Percentiles rank a stretch among this genome's conserved stretches.
Conservation (phyloP, 2,888 invertebrate species). For the Pterostichus niger region DNA sequence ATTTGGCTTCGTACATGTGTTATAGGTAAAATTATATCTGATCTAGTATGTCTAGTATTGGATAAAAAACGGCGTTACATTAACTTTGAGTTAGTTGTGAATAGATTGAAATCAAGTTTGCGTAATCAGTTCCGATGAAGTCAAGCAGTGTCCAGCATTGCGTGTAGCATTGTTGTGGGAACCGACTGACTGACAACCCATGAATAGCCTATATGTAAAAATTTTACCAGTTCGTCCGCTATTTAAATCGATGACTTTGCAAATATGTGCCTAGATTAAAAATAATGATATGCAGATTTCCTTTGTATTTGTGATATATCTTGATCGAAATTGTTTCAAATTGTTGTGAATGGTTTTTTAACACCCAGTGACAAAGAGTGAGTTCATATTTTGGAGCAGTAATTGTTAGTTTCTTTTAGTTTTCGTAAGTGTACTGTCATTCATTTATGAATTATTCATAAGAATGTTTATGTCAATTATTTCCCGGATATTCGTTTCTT, state of each 20-base stretch:
- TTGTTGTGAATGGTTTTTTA: conserved; percentile 29
- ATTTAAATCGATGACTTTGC: conserved; percentile 61
- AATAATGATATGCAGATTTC: conserved; percentile 60
- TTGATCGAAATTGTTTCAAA: conserved; percentile 22
- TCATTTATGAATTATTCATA: conserved; percentile 2
- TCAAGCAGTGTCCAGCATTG: conserved; percentile 36
- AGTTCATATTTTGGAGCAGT: neutral
- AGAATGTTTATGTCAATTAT: neutral
- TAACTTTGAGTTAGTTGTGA: no score
- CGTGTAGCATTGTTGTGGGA: conserved; percentile 45
- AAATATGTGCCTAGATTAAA: conserved; percentile 58
- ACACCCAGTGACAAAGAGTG: conserved; percentile 15
- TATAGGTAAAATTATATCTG: no score
- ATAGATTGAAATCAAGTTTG: neutral
- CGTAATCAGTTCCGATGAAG: conserved; percentile 18
- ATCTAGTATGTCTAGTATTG: no score
- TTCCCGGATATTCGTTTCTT: neutral
- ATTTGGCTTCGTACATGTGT: no score
- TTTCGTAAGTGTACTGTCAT: neutral
- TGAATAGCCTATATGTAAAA: conserved; percentile 43
- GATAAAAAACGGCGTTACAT: no score
- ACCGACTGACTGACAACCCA: conserved; percentile 13
- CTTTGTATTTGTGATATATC: conserved; percentile 14
- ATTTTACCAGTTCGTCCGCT: conserved; percentile 50
- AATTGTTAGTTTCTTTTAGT: neutral